Percentiles rank a stretch among this genome's conserved stretches.
phyloP scores from a whole-genome alignment of 2,113 vertebrate genomes.

The Anas platyrhynchos region DNA sequence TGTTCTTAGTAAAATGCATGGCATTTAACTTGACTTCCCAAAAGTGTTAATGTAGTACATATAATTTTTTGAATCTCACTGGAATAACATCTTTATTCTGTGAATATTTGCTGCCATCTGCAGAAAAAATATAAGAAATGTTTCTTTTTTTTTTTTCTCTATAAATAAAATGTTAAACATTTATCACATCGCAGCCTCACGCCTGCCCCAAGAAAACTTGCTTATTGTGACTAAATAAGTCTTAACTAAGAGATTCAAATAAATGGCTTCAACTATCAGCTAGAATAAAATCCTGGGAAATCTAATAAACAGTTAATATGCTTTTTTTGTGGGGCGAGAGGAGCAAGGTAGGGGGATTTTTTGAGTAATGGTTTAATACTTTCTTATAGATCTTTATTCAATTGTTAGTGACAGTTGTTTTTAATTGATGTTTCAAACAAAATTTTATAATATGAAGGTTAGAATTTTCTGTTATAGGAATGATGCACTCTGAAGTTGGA shows the following conservation, averaged over 20 bases:
- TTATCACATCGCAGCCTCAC: background rate
- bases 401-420: background rate
- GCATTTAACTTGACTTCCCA: background rate
- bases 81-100: background rate
- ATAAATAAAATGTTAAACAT: background rate
- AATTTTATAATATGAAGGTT: background rate
- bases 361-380: background rate
- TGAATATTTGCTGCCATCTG: constrained; percentile 65
- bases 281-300: background rate
- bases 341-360: background rate
- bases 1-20: background rate
- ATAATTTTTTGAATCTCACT: background rate
- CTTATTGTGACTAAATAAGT: background rate
- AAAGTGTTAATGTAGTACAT: background rate
- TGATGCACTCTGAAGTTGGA: background rate
- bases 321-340: fast-evolving
- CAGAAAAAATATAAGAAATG: background rate
- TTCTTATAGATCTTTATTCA: background rate
- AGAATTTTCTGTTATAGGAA: background rate
- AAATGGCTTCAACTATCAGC: background rate
- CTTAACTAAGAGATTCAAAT: background rate
- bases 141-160: background rate
- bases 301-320: background rate
- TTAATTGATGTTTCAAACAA: background rate
- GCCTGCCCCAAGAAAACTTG: fast-evolving